Base-by-base conservation (phyloP, 1,140 invertebrate species). In the Nomia melanderi region DNA sequence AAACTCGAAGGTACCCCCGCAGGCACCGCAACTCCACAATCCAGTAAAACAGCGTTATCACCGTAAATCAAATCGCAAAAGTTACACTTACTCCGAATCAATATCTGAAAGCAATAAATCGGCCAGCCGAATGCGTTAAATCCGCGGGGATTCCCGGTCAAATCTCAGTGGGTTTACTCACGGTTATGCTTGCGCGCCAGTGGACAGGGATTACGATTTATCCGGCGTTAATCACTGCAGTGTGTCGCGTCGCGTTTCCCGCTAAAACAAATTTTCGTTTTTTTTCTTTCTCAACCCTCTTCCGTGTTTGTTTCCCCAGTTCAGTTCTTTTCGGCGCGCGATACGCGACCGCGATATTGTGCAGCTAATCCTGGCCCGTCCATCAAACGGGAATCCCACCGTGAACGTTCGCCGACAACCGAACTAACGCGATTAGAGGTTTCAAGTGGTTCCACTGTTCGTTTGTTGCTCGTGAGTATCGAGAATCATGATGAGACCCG, bases 331-430 rank as follows among this genome's bases (percentile, higher is more conserved):
- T n/a, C n/a, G n/a, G n/a, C 53, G 60, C 67, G 69, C 29, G 77
- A 79, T 75, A 79, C 44, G 71, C 33, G 63, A 60, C 62, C 65
- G 62, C 44, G 72, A 76, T 67, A 79, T 76, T 76, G 20, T 14
- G 60, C 76, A 54, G 72, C 67, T 80, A 80, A 80, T 80, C 66
- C 66, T 41, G 75, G 64, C 54, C 64, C 59, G 78, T 72, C 53
- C 77, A 74, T 77, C 66, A 64, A 65, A 70, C 50, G 65, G 33
- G 77, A 74, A 74, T 78, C 66, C 62, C 67, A 70, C 66, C 66
- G 66, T 65, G 64, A 79, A 77, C 54, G n/a, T 77, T 53, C 31
- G 77, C 12, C 65, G 36, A 41, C 65, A 29, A 31, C 77, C 69
- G 36, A 17, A 44, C 60, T 59, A 14, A 31, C n/a, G 44, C 57